A percentile compares a stretch with the other conserved stretches of the same genome.
These are phyloP conservation scores for Polydrusus tereticollis DNA, from an alignment of 2,888 invertebrate species.

Conservation along the genomic window DNA sequence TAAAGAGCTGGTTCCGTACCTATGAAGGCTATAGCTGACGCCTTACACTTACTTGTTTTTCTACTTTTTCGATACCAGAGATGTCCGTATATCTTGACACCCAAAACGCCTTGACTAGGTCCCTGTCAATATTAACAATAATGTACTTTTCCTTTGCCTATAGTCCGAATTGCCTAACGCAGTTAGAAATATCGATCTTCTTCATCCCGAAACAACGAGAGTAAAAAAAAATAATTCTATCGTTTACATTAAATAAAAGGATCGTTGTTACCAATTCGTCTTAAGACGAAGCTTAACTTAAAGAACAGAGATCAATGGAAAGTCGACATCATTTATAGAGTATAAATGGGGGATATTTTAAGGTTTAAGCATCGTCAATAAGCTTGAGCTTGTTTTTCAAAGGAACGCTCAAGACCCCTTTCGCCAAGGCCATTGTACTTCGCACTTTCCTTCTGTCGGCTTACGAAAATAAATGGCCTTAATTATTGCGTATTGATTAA, in stretches of 20 bases:
- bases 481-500: slow-evolving; percentile 47
- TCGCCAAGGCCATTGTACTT: slow-evolving; percentile 29
- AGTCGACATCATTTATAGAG: slow-evolving; percentile 18
- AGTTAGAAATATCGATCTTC: too few species aligned
- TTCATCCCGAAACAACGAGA: too few species aligned
- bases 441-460: slow-evolving; percentile 16
- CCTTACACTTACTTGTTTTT: too few species aligned
- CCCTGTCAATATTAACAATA: too few species aligned
- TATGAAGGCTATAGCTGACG: too few species aligned
- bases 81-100: too few species aligned
- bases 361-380: slow-evolving; percentile 40
- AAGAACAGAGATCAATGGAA: slow-evolving; percentile 28
- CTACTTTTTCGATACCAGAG: too few species aligned
- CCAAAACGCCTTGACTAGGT: too few species aligned
- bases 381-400: slow-evolving; percentile 34
- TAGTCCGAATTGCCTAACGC: too few species aligned
- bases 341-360: slow-evolving; percentile 31
- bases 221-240: not conserved
- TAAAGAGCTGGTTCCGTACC: too few species aligned
- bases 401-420: slow-evolving; percentile 39
- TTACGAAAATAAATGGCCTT: slow-evolving; percentile 44
- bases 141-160: too few species aligned
- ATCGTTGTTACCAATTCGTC: not conserved
- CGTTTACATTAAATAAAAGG: slow-evolving; percentile 3
- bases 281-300: not conserved